A percentile compares a stretch with the other conserved stretches of the same genome.
Conservation (phyloP, 2,797 vertebrate genomes). For the Nyctibius grandis region DNA sequence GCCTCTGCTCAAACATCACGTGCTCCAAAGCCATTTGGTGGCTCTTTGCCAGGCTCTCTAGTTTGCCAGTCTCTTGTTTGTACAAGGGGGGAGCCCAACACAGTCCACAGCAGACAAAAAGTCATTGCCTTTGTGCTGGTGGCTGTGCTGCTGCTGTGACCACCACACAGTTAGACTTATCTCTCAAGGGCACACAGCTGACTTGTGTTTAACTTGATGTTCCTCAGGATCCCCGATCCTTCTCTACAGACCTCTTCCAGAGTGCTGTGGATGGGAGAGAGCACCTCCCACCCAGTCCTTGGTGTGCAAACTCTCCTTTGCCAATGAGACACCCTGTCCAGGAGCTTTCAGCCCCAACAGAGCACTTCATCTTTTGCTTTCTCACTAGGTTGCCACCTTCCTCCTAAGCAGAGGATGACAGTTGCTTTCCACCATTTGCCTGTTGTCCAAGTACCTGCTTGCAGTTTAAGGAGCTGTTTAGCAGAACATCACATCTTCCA, state of each 20-base stretch:
- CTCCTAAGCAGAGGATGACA: background rate
- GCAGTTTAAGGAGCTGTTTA: background rate
- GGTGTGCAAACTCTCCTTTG: background rate
- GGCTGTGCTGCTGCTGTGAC: background rate
- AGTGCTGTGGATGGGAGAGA: background rate
- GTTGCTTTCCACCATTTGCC: background rate
- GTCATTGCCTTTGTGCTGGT: background rate
- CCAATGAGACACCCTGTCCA: background rate
- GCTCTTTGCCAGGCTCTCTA: background rate
- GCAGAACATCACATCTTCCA: background rate
- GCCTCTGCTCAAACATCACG: rapidly evolving
- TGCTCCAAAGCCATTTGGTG: background rate
- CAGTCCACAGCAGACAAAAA: background rate
- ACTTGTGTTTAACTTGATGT: background rate
- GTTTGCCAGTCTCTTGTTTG: background rate
- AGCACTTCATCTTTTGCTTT: background rate
- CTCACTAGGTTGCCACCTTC: background rate
- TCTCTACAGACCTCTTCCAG: background rate
- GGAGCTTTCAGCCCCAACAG: background rate
- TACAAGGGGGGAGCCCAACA: background rate
- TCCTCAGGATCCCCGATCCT: background rate
- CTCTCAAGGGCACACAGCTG: background rate
- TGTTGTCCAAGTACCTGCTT: background rate
- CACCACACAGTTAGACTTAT: background rate
- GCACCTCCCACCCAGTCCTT: too few species aligned